Evolutionary conservation across 2,888 invertebrate species (phyloP).

Genomic region (Strigamia maritima): DNA sequence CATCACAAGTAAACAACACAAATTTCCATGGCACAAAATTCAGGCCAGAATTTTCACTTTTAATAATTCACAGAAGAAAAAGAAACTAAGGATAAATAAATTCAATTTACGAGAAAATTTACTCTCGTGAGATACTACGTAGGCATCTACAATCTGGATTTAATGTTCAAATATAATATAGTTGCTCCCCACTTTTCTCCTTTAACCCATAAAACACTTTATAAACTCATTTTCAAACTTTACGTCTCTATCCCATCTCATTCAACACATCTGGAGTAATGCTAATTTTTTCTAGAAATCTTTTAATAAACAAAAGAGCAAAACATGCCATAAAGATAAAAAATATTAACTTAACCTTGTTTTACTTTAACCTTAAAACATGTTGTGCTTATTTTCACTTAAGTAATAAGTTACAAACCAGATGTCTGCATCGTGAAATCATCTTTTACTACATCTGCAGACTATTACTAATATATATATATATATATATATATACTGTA

Average conservation of each 20-base stretch:
- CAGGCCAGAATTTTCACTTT: too few relatives aligned
- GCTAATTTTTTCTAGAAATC: background rate
- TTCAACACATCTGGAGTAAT: constrained; percentile 18
- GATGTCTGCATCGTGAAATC: too few relatives aligned
- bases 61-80: background rate
- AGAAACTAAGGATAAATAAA: background rate
- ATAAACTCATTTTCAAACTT: constrained; percentile 21
- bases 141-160: background rate
- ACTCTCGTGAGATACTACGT: background rate
- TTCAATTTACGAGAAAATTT: background rate
- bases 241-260: background rate
- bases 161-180: background rate
- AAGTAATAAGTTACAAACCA: too few relatives aligned
- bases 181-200: background rate
- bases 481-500: too few relatives aligned
- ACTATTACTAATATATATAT: background rate
- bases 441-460: too few relatives aligned
- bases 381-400: too few relatives aligned
- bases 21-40: too few relatives aligned
- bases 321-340: background rate
- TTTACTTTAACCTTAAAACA: too few relatives aligned
- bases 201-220: constrained; percentile 34
- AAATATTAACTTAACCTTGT: too few relatives aligned
- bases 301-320: background rate
- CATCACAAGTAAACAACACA: too few relatives aligned